Conservation (phyloP, 2,888 invertebrate genomes). For the Lottia scabra region DNA sequence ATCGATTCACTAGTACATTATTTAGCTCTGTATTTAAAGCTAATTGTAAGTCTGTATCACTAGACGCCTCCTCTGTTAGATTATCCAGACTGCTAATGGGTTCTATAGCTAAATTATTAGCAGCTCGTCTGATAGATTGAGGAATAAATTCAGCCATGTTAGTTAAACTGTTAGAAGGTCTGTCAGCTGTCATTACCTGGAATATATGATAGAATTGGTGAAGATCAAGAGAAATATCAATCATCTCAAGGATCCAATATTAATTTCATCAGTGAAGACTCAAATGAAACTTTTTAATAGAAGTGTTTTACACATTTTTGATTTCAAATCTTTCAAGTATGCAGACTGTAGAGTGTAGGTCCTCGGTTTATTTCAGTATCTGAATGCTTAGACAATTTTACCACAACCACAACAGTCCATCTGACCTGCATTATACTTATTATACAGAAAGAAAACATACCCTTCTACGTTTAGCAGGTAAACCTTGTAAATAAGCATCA, state of each 20-base stretch:
- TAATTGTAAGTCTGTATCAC: constrained; percentile 71
- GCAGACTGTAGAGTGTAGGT: too few species aligned
- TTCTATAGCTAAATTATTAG: constrained; percentile 72
- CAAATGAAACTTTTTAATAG: too few species aligned
- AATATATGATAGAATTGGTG: too few species aligned
- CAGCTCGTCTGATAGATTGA: constrained; percentile 70
- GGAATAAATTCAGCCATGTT: constrained; percentile 57
- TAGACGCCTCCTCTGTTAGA: constrained; percentile 72
- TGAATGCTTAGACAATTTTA: too few species aligned
- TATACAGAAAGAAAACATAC: too few species aligned
- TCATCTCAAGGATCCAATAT: neutral
- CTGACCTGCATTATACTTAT: too few species aligned
- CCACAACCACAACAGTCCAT: neutral
- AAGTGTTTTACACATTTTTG: too few species aligned
- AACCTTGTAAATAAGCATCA: constrained; percentile 89
- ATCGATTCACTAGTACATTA: constrained; percentile 70
- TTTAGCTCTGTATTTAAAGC: constrained; percentile 73
- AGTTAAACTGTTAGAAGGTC: constrained; percentile 43
- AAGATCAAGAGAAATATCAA: too few species aligned
- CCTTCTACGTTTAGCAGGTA: constrained; percentile 90
- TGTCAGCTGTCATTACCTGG: constrained; percentile 61
- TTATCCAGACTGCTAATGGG: constrained; percentile 70
- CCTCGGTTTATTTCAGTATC: too few species aligned
- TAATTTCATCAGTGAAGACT: too few species aligned
- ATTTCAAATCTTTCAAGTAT: too few species aligned